Evolutionary conservation across 2,113 vertebrate genomes (phyloP), one percentile per base, ranked within the genome.

Genomic region (Peromyscus leucopus): DNA sequence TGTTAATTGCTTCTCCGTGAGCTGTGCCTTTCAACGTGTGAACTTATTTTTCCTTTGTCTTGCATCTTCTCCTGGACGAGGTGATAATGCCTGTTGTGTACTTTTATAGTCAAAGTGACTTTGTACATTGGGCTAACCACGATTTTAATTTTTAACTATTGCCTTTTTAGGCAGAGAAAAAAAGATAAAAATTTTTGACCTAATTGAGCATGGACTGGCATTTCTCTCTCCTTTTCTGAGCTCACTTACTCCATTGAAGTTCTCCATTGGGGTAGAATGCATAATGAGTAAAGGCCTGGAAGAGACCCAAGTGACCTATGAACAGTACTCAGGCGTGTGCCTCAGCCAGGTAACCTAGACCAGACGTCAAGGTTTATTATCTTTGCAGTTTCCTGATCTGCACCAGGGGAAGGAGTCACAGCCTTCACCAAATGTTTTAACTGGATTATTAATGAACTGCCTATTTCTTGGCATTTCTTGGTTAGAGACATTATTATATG

Each of bases 311-410:
- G 57, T 95, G 96, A 92, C 96, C 85, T 88, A 84, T 79, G 94
- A 78, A 88, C 84, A 89, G 69, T 57, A 21, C 0, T n/a, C 65
- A 48, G n/a, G n/a, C 22, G 0, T 39, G n/a, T 76, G 71, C 83
- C 87, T 48, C 57, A 88, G 83, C 79, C 90, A 36, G 69, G 91
- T 76, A 75, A 84, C 88, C 75, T 92, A 63, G 33, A 97, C 92
- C 91, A 92, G 90, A 96, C 3, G 5, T 89, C 76, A 78, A 33
- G 61, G 90, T 97, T 97, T 96, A 96, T 96, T 95, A 90, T 96
- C 92, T 96, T 94, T 95, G 92, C 80, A 86, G 89, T 93, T 97
- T 97, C 95, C 94, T 89, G 85, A 85, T 69, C 69, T 97, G 63
- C n/a, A 33, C 26, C 69, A 76, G 95, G 85, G 80, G 89, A 61